phyloP scores from a whole-genome alignment of 2,888 invertebrate species.

The Deilephila elpenor region DNA sequence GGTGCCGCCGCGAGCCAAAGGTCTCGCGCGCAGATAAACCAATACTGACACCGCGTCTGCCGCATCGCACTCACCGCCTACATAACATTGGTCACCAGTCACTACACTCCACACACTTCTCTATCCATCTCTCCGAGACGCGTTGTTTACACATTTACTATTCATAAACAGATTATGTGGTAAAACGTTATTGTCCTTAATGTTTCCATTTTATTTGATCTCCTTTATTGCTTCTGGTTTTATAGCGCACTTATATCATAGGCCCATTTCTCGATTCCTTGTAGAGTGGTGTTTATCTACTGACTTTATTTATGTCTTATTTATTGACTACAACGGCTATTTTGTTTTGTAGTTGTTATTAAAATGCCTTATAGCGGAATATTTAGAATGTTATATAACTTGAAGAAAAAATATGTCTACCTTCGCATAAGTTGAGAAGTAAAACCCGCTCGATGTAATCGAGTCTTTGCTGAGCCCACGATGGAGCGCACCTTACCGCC shows the following conservation, averaged over 20 bases:
- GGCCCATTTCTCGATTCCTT: constrained; percentile 21
- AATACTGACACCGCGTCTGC: constrained; percentile 63
- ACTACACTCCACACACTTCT: constrained; percentile 27
- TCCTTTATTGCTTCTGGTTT: constrained; percentile 12
- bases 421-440: not conserved
- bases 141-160: not conserved
- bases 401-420: not conserved
- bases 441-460: constrained; percentile 4
- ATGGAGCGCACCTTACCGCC: constrained; percentile 56
- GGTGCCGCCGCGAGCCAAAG: constrained; percentile 65
- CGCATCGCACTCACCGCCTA: constrained; percentile 37
- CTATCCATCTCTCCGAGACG: constrained; percentile 28
- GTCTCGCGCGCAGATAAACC: constrained; percentile 60
- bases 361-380: not conserved
- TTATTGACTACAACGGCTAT: not conserved
- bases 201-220: constrained; percentile 8
- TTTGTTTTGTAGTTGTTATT: not conserved
- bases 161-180: constrained; percentile 12
- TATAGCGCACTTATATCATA: constrained; percentile 13
- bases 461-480: constrained; percentile 29
- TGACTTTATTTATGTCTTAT: not conserved
- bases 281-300: constrained; percentile 8
- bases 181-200: constrained; percentile 23
- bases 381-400: not conserved
- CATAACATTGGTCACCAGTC: not conserved